These are phyloP conservation scores for Lerista edwardsae DNA, from an alignment of 2,797 vertebrate genomes.

Conservation along the genomic window DNA sequence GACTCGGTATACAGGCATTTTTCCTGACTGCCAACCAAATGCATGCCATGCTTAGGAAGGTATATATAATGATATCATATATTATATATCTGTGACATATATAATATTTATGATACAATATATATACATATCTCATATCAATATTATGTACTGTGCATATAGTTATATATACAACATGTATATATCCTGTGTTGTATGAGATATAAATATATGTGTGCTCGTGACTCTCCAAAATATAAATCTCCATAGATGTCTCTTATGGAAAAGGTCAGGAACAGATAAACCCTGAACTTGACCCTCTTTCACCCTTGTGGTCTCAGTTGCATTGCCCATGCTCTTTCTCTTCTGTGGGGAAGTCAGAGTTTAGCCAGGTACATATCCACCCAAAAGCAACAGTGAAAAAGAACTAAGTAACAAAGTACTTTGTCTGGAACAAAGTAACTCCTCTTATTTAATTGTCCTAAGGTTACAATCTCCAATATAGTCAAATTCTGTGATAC, in stretches of 20 bases:
- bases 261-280: not conserved
- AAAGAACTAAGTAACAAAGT: constrained; percentile 31
- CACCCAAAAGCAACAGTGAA: constrained; percentile 13
- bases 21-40: constrained; percentile 24
- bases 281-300: constrained; percentile 31
- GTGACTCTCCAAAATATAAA: constrained; percentile 28
- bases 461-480: not conserved
- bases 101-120: constrained; percentile 31
- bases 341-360: constrained; percentile 30
- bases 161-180: constrained; percentile 41
- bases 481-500: constrained; percentile 9
- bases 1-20: constrained; percentile 58
- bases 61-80: constrained; percentile 29
- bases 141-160: constrained; percentile 42
- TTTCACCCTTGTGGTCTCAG: constrained; percentile 37
- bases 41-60: constrained; percentile 52
- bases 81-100: constrained; percentile 8
- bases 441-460: not conserved
- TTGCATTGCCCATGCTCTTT: constrained; percentile 38
- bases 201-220: constrained; percentile 31
- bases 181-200: constrained; percentile 33
- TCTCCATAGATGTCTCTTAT: not conserved
- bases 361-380: constrained; percentile 12
- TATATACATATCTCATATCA: constrained; percentile 34
- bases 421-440: not conserved